Evolutionary conservation across 2,888 invertebrate genomes (phyloP), one percentile per base, ranked within the genome.

Genomic region (Onthophagus sagittarius): DNA sequence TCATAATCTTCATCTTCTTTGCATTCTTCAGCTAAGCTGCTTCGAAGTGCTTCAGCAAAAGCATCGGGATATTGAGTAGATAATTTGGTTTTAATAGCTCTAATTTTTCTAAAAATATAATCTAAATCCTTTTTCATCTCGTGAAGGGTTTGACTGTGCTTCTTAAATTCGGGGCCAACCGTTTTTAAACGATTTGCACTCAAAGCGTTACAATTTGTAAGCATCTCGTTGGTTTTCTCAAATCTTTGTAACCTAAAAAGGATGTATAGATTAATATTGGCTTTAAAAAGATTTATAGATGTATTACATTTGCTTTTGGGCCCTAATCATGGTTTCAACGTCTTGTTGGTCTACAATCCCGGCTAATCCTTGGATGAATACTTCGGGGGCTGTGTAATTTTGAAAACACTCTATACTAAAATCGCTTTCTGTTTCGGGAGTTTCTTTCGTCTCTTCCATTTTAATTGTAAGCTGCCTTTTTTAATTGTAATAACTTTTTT

Each of bases 141-240:
- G 6, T 91, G 86, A 0, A 99, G 87, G 0, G 96, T 87, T 75
- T 93, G 92, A 0, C 96, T 96, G 82, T 98, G 97, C 78, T 93
- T 93, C 81, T 94, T 95, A 80, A 98, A 97, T 82, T 99, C 98
- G 0, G 91, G 90, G 6, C 91, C 92, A 0, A 97, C 96, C 15
- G 91, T 91, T 81, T 96, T 94, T 72, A 96, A 89, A 9, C 99
- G 90, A 76, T 93, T 93, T 2, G 94, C 92, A 0, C 98, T 96
- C n/a, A 99, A 85, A 14, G 95, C 94, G 85, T 98, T 98, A 83
- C 98, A 98, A 84, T 98, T 99, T 7, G 96, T 93, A 33, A 99
- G 86, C 99, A 99, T 99, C 87, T 99, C 99, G 82, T 99, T 99
- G 0, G 99, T 99, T 85, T 99, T 99, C 83, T 99, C 99, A 86